Base-by-base conservation (phyloP, 2,888 invertebrate genomes). In the Spicauda simplicius region DNA sequence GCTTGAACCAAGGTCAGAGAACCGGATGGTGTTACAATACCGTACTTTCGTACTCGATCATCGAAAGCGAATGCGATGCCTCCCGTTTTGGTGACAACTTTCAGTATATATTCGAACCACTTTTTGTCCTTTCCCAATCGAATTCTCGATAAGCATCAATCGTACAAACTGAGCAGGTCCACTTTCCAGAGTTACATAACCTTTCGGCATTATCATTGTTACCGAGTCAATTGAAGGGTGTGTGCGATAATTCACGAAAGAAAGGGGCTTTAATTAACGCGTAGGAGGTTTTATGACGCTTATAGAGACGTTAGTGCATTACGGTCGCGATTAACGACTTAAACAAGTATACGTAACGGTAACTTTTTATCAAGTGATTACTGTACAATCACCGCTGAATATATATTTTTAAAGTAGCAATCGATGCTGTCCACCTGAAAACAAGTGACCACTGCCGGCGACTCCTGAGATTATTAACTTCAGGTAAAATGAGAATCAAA, bases 61-160 rank as follows among this genome's bases (percentile, higher is more conserved):
- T 86, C 81, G 91, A 91, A 92, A 93, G 89, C 89, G 92, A 92
- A 87, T 80, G 82, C 80, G 80, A 74, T 72, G 80, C 74, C 84
- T 85, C 86, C 88, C 80, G 85, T 82, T 88, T 90, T 81, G 86
- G 86, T 78, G 86, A 86, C 88, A 89, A 87, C 90, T 91, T 91
- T 90, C 90, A 84, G 87, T 84, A 80, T 83, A 83, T 80, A 82
- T 80, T 77, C 86, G 80, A 84, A 86, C 88, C 80, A 85, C 88
- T 90, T 91, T 92, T 91, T 91, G 85, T 86, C 85, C 85, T 87
- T 88, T 87, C 86, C 85, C 84, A 88, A 87, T 87, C 81, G 80
- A 82, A 84, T 81, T 83, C 84, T 84, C 83, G 85, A 86, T 86
- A 86, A 85, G 77, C 87, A 84, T 88, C 89, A 86, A 88, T 88